Conservation (phyloP, 2,113 vertebrate species). For the Mormoops blainvillei region DNA sequence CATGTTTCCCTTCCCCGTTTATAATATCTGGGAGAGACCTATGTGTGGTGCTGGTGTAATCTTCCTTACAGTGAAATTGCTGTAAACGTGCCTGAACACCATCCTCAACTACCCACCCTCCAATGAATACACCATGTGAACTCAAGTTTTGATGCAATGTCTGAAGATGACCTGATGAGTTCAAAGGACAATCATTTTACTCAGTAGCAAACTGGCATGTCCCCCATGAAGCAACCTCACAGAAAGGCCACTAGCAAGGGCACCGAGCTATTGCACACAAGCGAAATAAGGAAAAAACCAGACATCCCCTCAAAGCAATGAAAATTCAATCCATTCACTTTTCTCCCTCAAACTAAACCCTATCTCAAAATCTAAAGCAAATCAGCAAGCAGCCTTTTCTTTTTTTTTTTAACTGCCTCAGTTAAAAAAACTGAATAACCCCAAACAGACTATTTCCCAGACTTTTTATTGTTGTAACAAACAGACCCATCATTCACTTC, state of each 20-base stretch:
- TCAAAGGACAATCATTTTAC: neutral
- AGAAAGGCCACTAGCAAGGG: neutral
- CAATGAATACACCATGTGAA: neutral
- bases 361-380: neutral
- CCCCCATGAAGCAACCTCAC: neutral
- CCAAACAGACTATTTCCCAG: constrained; percentile 79
- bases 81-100: neutral
- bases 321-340: neutral
- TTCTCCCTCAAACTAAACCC: constrained; percentile 1
- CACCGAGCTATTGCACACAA: neutral
- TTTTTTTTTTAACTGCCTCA: constrained; percentile 30
- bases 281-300: neutral
- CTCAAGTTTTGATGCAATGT: neutral
- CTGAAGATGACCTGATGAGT: neutral
- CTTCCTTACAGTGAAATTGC: neutral
- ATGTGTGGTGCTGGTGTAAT: neutral
- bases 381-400: constrained; percentile 51
- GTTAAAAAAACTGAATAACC: constrained; percentile 82
- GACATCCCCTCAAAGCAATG: neutral
- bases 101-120: neutral
- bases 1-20: neutral
- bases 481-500: constrained; percentile 88
- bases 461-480: constrained; percentile 80
- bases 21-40: neutral
- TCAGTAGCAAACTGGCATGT: neutral